A percentile compares a stretch with the other conserved stretches of the same genome.
Evolutionary conservation across 2,888 invertebrate genomes (phyloP).

Genomic region (Sinhomidia bicolor): DNA sequence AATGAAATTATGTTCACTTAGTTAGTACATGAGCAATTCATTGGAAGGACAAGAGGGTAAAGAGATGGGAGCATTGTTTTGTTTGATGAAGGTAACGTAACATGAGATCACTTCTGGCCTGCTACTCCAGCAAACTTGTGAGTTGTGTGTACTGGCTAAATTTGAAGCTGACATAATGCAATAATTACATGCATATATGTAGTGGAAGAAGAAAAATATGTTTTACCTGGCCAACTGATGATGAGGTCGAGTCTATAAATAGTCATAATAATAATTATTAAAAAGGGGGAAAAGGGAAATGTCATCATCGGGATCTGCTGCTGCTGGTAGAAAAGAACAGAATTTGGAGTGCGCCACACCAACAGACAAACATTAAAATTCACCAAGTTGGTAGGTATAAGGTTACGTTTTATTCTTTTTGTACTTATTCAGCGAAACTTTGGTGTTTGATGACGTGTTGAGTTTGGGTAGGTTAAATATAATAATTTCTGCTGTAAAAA

Average conservation of each 20-base stretch:
- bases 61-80: too few species aligned
- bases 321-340: too few species aligned
- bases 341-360: too few species aligned
- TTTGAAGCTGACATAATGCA: conserved; percentile 7
- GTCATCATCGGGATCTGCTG: background rate
- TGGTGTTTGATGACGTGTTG: conserved; percentile 50
- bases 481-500: conserved; percentile 52
- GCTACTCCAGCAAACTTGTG: too few species aligned
- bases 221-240: background rate
- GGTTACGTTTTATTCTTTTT: background rate
- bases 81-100: background rate
- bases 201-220: background rate
- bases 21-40: too few species aligned
- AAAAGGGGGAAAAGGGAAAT: background rate
- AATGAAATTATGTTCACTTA: too few species aligned
- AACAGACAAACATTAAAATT: too few species aligned
- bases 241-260: conserved; percentile 30
- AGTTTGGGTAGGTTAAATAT: conserved; percentile 32
- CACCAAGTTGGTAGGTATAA: too few species aligned
- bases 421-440: too few species aligned
- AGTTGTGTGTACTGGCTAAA: background rate
- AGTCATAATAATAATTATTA: background rate
- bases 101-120: background rate
- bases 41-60: too few species aligned
- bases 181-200: background rate